These are phyloP conservation scores for Drosophila arawakana DNA, from an alignment of 1,140 invertebrate genomes.

Conservation along the genomic window DNA sequence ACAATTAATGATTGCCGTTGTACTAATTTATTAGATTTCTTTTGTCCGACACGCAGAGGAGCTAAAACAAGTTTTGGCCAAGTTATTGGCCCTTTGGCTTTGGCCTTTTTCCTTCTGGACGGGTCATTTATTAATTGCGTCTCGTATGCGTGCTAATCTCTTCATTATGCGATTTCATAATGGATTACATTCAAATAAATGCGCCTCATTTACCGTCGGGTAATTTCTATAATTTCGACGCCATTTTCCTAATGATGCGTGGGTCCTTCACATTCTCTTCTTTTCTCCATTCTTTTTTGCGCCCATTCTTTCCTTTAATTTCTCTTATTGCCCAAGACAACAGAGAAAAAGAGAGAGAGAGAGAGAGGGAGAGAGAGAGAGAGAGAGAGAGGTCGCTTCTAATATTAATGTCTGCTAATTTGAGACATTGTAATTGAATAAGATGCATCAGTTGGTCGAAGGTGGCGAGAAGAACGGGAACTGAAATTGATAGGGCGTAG, in stretches of 20 bases:
- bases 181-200: slow-evolving; percentile 83
- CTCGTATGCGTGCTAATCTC: slow-evolving; percentile 76
- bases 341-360: background rate
- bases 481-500: slow-evolving; percentile 40
- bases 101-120: slow-evolving; percentile 17
- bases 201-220: slow-evolving; percentile 69
- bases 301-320: background rate
- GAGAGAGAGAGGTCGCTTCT: slow-evolving; percentile 33
- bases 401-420: slow-evolving; percentile 76
- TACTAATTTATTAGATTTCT: slow-evolving; percentile 76
- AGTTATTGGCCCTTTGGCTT: slow-evolving; percentile 2
- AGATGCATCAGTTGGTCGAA: slow-evolving; percentile 60
- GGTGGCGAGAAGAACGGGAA: background rate
- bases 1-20: slow-evolving; percentile 69
- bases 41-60: slow-evolving; percentile 60
- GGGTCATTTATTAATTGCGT: slow-evolving; percentile 80
- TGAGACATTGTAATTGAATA: slow-evolving; percentile 70
- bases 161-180: slow-evolving; percentile 83
- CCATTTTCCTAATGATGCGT: slow-evolving; percentile 76
- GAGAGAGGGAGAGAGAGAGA: background rate
- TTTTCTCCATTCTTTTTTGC: background rate
- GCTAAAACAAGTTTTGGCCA: slow-evolving; percentile 18
- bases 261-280: slow-evolving; percentile 34
- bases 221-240: slow-evolving; percentile 78
- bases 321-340: slow-evolving; percentile 13